Percentiles rank a stretch among this genome's conserved stretches.
Conservation (phyloP, 2,797 vertebrate species). For the Pyrocephalus nanus region DNA sequence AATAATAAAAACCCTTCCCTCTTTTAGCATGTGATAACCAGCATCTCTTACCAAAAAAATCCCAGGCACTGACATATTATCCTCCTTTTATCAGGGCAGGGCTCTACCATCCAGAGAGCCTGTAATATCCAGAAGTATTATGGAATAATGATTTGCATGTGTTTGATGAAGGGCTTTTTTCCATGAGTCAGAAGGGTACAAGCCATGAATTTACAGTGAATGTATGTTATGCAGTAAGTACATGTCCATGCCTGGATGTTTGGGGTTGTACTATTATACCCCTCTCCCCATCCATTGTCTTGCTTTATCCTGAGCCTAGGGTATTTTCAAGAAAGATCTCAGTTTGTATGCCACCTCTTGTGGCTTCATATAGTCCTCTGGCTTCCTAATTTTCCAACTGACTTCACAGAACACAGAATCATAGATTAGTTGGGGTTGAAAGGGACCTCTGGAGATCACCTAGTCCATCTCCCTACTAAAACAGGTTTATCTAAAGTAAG, state of each 20-base stretch:
- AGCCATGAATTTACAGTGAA: background rate
- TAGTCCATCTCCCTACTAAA: background rate
- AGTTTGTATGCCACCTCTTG: background rate
- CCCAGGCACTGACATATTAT: fast-evolving
- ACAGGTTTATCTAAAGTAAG: background rate
- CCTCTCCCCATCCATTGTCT: background rate
- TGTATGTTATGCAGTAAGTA: background rate
- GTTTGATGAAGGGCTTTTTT: background rate
- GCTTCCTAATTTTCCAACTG: background rate
- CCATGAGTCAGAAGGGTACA: background rate
- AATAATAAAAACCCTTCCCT: background rate
- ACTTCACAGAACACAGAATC: background rate
- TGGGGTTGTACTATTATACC: background rate
- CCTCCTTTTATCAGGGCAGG: background rate
- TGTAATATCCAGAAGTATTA: background rate
- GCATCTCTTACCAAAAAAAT: background rate
- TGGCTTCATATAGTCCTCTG: background rate
- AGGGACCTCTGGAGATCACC: background rate
- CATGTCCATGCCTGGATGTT: background rate
- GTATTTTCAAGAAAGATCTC: background rate
- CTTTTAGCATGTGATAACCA: background rate
- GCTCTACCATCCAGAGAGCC: background rate
- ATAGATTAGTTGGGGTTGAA: background rate
- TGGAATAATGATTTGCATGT: background rate
- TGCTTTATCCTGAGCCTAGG: background rate